Conservation (phyloP, 2,113 vertebrate genomes). For the Pseudorasbora parva region DNA sequence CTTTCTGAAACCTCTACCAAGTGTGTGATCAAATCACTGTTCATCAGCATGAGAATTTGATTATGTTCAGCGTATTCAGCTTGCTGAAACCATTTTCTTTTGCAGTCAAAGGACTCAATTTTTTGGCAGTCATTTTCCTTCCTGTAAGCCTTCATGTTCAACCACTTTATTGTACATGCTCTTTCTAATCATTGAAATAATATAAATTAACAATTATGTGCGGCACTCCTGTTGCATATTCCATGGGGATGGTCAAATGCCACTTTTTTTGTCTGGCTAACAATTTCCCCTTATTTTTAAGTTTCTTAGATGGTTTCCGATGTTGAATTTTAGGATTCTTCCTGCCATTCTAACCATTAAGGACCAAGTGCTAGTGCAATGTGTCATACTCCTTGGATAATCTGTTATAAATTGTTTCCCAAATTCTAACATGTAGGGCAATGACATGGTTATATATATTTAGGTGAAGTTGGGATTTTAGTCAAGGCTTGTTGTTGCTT, state of each 20-base stretch:
- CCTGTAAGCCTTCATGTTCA: conserved; percentile 48
- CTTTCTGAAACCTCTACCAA: background rate
- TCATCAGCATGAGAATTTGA: background rate
- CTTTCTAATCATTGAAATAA: conserved; percentile 11
- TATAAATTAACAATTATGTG: conserved; percentile 7
- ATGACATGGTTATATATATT: background rate
- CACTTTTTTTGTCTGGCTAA: conserved; percentile 32
- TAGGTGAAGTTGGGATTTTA: conserved; percentile 26
- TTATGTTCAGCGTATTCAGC: background rate
- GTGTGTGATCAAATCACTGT: background rate
- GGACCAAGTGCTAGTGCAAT: conserved; percentile 70
- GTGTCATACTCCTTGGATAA: conserved; percentile 24
- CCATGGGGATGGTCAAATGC: conserved; percentile 41
- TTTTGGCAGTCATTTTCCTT: background rate
- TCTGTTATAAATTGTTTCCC: background rate
- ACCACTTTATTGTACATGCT: conserved; percentile 26
- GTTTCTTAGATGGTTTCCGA: background rate
- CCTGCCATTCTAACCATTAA: conserved; percentile 1
- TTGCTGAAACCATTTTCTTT: background rate
- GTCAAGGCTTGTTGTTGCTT: conserved; percentile 45
- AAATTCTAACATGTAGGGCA: conserved; percentile 22
- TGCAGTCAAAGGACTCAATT: background rate
- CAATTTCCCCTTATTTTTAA: conserved; percentile 11
- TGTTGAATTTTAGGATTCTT: background rate
- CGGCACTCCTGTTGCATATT: conserved; percentile 1